Conservation (phyloP, 2,888 invertebrate genomes). For the Limnephilus lunatus region DNA sequence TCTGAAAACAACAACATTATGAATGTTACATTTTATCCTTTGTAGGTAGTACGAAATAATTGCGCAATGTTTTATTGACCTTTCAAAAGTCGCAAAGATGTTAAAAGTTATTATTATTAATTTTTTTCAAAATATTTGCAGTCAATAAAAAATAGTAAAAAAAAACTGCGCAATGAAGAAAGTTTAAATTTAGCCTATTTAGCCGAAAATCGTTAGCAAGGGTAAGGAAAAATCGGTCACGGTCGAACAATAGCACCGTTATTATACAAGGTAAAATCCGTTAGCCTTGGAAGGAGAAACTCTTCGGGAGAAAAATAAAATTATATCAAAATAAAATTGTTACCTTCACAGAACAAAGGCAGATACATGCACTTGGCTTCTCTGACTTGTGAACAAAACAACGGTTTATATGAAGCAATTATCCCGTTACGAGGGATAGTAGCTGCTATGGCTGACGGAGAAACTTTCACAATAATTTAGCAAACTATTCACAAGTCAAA, state of each 20-base stretch:
- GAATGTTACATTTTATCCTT: background rate
- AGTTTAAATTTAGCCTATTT: conserved; percentile 13
- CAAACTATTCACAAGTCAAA: conserved; percentile 38
- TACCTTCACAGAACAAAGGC: conserved; percentile 78
- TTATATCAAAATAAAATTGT: conserved; percentile 19
- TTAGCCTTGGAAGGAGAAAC: conserved; percentile 42
- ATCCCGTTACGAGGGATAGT: conserved; percentile 76
- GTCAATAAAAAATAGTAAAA: conserved; percentile 67
- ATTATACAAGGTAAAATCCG: conserved; percentile 67
- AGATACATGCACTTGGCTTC: conserved; percentile 80
- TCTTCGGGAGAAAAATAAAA: conserved; percentile 10
- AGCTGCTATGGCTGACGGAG: conserved; percentile 73
- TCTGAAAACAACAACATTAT: conserved; percentile 70
- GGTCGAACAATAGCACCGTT: conserved; percentile 60
- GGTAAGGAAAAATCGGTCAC: conserved; percentile 67
- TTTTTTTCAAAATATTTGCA: background rate
- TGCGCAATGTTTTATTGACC: background rate
- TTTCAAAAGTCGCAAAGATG: background rate
- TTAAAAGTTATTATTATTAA: background rate
- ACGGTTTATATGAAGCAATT: conserved; percentile 74
- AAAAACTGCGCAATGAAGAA: background rate
- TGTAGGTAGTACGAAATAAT: background rate
- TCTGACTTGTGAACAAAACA: conserved; percentile 75
- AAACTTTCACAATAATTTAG: conserved; percentile 63
- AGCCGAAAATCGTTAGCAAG: conserved; percentile 56